phyloP scores from a whole-genome alignment of 2,888 invertebrate species.

The Oxycera nigricornis region DNA sequence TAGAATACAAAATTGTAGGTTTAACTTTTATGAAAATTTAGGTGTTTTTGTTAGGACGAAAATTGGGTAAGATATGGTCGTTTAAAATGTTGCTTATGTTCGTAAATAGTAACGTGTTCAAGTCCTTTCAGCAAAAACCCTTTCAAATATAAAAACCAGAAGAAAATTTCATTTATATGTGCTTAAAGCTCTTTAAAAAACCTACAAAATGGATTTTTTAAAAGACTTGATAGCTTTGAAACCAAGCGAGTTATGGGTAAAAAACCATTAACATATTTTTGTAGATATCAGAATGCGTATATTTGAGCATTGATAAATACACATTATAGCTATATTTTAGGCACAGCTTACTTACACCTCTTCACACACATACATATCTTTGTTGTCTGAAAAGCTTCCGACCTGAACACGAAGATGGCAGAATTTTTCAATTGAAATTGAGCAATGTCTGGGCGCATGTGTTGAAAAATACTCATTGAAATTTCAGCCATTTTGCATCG shows the following conservation, averaged over 20 bases:
- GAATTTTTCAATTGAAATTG: too few relatives aligned
- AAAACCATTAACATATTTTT: not conserved
- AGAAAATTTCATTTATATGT: not conserved
- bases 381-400: too few relatives aligned
- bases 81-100: conserved; percentile 4
- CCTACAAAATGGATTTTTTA: not conserved
- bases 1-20: not conserved
- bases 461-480: too few relatives aligned
- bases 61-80: not conserved
- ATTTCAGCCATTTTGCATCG: too few relatives aligned
- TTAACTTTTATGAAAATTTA: not conserved
- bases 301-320: not conserved
- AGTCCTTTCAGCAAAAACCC: not conserved
- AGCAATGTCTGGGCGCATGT: too few relatives aligned
- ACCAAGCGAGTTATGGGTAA: not conserved
- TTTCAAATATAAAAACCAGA: not conserved
- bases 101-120: not conserved
- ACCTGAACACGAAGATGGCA: too few relatives aligned
- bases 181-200: not conserved
- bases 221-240: not conserved
- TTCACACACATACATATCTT: too few relatives aligned
- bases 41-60: not conserved
- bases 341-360: not conserved
- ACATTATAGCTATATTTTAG: not conserved
- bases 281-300: not conserved